Evolutionary conservation across 2,113 vertebrate species (phyloP).

Genomic region (Protobothrops flavoviridis): DNA sequence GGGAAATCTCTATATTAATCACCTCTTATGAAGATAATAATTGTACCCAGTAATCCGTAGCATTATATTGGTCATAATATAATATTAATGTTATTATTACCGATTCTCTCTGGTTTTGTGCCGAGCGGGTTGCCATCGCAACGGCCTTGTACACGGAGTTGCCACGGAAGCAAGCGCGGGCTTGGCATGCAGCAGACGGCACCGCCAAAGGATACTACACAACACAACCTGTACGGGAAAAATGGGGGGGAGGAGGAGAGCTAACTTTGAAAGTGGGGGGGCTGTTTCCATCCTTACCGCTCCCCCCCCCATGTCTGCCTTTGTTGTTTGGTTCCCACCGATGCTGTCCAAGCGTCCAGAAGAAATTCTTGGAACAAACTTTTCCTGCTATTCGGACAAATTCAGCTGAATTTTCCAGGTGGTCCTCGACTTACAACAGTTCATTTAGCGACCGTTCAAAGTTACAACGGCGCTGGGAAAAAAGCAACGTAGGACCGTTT

Average conservation of each 20-base stretch:
- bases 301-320: not conserved
- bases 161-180: not conserved
- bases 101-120: not conserved
- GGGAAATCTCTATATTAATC: not conserved
- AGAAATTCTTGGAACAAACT: not conserved
- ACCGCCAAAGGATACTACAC: not conserved
- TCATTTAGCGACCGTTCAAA: too few species aligned
- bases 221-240: fast-evolving
- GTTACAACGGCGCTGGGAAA: too few species aligned
- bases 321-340: not conserved
- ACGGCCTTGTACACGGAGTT: not conserved
- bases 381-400: too few species aligned
- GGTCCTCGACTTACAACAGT: too few species aligned
- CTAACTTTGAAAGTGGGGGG: not conserved
- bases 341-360: too few species aligned
- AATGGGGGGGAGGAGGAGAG: too few species aligned
- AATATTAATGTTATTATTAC: not conserved
- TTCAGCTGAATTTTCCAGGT: too few species aligned
- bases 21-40: not conserved
- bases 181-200: not conserved
- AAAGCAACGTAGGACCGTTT: too few species aligned
- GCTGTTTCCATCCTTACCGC: not conserved
- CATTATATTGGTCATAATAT: not conserved
- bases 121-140: not conserved
- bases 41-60: not conserved